A percentile compares a stretch with the other conserved stretches of the same genome.
phyloP scores from a whole-genome alignment of 2,113 vertebrate species.

The Glaucidium brasilianum region DNA sequence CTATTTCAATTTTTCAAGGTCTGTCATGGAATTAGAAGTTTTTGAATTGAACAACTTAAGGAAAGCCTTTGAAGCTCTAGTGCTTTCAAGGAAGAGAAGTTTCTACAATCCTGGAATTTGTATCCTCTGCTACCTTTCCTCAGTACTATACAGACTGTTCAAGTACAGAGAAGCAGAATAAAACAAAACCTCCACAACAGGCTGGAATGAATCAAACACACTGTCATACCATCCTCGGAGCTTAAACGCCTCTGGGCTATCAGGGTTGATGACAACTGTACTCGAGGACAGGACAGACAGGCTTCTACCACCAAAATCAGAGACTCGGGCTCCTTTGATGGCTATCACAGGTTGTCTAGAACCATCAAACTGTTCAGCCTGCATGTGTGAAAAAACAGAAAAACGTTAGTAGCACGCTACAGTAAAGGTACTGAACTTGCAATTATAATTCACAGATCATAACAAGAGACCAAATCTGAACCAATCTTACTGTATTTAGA shows the following conservation, averaged over 20 bases:
- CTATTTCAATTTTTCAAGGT: conserved; percentile 28
- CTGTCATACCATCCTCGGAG: conserved; percentile 90
- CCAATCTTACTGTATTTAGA: neutral
- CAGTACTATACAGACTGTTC: neutral
- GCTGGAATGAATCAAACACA: neutral
- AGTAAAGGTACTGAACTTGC: neutral
- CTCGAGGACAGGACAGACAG: conserved; percentile 90
- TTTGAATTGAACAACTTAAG: conserved; percentile 50
- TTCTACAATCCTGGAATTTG: neutral
- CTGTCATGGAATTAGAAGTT: conserved; percentile 48
- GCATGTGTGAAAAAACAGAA: conserved; percentile 25
- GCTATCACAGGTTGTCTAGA: conserved; percentile 89
- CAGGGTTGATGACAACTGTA: conserved; percentile 92
- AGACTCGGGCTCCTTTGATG: conserved; percentile 91
- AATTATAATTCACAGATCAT: neutral
- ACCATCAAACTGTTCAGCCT: conserved; percentile 97
- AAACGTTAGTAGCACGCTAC: neutral
- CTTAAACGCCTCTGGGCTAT: conserved; percentile 93
- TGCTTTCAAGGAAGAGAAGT: neutral
- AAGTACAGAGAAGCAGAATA: neutral
- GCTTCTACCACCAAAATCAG: conserved; percentile 95
- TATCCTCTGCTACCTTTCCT: neutral
- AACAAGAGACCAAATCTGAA: neutral
- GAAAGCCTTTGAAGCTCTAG: conserved; percentile 22
- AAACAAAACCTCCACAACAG: neutral